These are phyloP conservation scores for Plectropomus leopardus DNA, from an alignment of 2,113 vertebrate genomes.

Conservation along the genomic window DNA sequence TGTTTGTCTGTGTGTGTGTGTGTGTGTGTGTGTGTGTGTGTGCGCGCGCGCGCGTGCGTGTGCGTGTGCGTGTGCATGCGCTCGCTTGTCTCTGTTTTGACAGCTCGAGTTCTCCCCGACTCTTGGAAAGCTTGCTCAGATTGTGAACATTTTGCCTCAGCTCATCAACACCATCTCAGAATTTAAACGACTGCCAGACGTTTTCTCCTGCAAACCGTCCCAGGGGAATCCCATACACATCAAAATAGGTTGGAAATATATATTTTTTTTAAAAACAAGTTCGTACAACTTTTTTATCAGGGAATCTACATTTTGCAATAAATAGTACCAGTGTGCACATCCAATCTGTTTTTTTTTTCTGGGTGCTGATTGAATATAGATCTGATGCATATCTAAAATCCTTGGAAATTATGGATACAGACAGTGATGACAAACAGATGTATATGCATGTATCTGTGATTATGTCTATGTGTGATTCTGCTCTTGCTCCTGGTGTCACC, in stretches of 20 bases:
- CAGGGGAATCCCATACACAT: conserved; percentile 81
- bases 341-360: neutral
- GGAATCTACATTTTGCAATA: neutral
- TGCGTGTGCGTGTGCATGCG: neutral
- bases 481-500: neutral
- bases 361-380: neutral
- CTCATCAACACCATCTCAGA: conserved; percentile 86
- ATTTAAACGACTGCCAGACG: conserved; percentile 88
- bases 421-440: neutral
- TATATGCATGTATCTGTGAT: neutral
- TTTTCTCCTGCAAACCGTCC: conserved; percentile 71
- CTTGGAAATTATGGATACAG: neutral
- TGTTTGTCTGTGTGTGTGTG: neutral
- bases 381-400: neutral
- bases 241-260: conserved; percentile 80
- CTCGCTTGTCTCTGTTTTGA: conserved; percentile 35
- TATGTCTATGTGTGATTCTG: neutral
- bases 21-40: neutral
- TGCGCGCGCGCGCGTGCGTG: neutral
- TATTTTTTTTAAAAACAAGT: neutral
- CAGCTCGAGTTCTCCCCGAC: conserved; percentile 90
- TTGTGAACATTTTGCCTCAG: conserved; percentile 76
- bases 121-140: conserved; percentile 81
- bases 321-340: neutral
- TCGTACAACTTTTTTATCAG: neutral